Conservation (phyloP, 2,113 vertebrate genomes). For the Lophura nycthemera region DNA sequence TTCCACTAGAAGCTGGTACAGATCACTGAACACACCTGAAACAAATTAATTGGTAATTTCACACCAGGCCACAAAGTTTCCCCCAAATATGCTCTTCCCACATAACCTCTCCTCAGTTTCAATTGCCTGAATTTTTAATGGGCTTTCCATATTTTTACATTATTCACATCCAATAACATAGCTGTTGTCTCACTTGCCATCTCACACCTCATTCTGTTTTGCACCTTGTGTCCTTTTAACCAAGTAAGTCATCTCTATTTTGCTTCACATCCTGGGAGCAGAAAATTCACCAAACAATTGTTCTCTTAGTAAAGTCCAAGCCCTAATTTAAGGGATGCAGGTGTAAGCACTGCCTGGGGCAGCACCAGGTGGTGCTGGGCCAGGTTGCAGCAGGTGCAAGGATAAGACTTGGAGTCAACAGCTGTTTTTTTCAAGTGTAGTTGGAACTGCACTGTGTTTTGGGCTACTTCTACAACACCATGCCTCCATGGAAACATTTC, state of each 20-base stretch:
- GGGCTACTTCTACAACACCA: constrained; percentile 11
- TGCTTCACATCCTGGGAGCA: neutral
- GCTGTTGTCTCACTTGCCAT: neutral
- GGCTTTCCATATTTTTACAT: neutral
- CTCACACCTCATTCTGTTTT: neutral
- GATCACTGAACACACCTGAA: neutral
- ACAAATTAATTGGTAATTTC: neutral
- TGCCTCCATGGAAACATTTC: neutral
- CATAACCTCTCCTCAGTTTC: neutral
- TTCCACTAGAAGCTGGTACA: neutral
- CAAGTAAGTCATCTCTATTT: neutral
- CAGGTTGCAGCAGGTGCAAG: neutral
- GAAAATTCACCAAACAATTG: neutral
- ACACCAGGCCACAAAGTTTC: neutral
- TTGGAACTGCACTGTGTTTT: constrained; percentile 25
- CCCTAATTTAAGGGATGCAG: rapidly evolving
- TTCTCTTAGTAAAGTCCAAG: neutral
- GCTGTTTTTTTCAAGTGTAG: neutral
- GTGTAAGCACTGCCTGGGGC: neutral
- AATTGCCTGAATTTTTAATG: neutral
- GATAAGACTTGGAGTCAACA: neutral
- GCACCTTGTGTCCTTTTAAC: neutral
- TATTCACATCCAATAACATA: neutral
- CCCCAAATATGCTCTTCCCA: neutral
- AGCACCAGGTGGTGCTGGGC: neutral